Conservation (phyloP, 2,888 invertebrate genomes). For the Emesis furor region DNA sequence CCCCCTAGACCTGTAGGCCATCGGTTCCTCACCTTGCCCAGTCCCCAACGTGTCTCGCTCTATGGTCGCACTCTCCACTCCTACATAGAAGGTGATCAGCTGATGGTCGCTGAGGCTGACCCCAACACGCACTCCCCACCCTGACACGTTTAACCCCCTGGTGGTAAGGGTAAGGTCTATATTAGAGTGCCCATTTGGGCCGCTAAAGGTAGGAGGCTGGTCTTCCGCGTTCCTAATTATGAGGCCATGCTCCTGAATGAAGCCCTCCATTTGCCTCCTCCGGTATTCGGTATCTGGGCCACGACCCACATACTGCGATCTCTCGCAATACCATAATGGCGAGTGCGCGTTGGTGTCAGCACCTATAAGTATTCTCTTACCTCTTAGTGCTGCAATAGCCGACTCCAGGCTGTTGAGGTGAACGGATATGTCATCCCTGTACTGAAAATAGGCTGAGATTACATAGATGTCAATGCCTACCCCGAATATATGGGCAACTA, state of each 20-base stretch:
- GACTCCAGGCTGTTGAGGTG: conserved; percentile 88
- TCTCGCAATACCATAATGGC: conserved; percentile 55
- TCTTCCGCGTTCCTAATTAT: conserved; percentile 27
- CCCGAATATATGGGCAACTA: background rate
- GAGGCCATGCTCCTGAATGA: conserved; percentile 35
- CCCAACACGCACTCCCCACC: conserved; percentile 41
- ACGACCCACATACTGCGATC: conserved; percentile 33
- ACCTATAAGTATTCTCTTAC: conserved; percentile 18
- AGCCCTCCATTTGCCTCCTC: conserved; percentile 42
- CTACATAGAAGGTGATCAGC: too few relatives aligned
- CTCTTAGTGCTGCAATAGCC: too few relatives aligned
- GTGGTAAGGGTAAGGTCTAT: conserved; percentile 43
- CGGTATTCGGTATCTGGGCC: conserved; percentile 42
- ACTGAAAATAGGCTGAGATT: background rate
- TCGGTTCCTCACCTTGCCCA: too few relatives aligned
- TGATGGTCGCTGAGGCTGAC: conserved; percentile 60
- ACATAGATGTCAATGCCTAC: background rate
- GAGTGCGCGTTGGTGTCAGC: conserved; percentile 59
- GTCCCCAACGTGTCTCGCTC: too few relatives aligned
- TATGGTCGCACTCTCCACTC: too few relatives aligned
- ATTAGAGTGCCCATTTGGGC: conserved; percentile 44
- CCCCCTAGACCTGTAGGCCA: too few relatives aligned
- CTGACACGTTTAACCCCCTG: background rate
- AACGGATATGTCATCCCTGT: conserved; percentile 82
- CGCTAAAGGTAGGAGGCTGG: conserved; percentile 47